phyloP scores from a whole-genome alignment of 2,797 vertebrate genomes.

The Chrysolophus pictus region DNA sequence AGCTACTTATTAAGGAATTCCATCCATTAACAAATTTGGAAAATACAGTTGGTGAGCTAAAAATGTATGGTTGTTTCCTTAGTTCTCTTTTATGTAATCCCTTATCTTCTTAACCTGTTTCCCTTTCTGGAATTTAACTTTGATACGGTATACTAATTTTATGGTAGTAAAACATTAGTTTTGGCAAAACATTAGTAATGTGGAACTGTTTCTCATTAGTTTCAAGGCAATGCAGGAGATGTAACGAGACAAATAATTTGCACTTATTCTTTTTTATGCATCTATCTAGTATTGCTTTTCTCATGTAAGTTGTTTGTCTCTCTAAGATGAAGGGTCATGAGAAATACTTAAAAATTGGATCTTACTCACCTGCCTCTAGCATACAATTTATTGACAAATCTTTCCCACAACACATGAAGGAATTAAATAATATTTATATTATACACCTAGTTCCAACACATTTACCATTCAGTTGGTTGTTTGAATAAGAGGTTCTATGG shows the following conservation, averaged over 20 bases:
- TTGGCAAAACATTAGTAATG: neutral
- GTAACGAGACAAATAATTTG: neutral
- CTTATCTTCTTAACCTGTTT: neutral
- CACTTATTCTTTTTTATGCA: neutral
- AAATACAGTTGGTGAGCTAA: neutral
- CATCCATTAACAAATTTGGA: neutral
- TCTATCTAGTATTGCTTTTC: neutral
- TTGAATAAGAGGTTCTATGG: neutral
- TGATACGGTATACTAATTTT: neutral
- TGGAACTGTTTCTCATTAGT: neutral
- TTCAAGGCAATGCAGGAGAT: neutral
- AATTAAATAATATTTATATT: neutral
- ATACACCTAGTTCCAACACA: neutral
- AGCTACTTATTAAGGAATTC: neutral
- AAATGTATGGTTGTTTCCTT: neutral
- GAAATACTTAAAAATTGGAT: neutral
- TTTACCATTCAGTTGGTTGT: too few species aligned
- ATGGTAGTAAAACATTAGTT: too few species aligned
- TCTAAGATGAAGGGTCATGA: neutral
- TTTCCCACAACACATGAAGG: neutral
- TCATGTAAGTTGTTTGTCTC: neutral
- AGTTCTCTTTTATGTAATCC: neutral
- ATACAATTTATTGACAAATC: neutral
- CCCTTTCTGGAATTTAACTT: neutral
- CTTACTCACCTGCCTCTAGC: neutral